Base-by-base conservation (phyloP, 2,113 vertebrate genomes). In the Psophia crepitans region DNA sequence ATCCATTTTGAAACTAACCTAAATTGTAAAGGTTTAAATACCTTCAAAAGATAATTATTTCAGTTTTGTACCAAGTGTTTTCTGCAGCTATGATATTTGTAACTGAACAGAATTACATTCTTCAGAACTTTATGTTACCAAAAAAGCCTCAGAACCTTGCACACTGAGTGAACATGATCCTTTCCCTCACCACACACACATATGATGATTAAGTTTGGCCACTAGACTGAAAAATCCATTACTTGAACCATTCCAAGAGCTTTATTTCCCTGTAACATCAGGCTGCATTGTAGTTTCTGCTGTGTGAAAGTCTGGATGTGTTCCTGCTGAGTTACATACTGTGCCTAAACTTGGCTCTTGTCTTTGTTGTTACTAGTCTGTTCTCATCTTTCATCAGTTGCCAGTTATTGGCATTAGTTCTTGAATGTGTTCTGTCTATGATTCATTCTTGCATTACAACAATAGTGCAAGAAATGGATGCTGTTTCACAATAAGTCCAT, bases 181-280 rank as follows among this genome's bases (percentile, higher is more conserved):
- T 37, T 57, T 16, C 10, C 16, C 20, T 14, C 51, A 28, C 24
- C 30, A 32, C 54, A 56, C 54, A 76, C 30, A 33, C 28, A 68
- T 14, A 17, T 0, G 0, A 20, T 17, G 14, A 23, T 54, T 39
- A 68, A 61, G 19, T 69, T 64, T 58, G 41, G n/a, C 32, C 60
- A 49, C 19, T 58, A 77, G 32, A 61, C n/a, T 65, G 44, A 92
- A 76, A 91, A 85, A 61, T 37, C 32, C 57, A 32, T 69, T 80
- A 57, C n/a, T 66, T 87, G 15, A 17, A 43, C 18, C 6, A 22
- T 12, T 61, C 44, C 19, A 33, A 23, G 39, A 57, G 3, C 53
- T 86, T 85, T 41, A 24, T 28, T 93, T 60, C 27, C 21, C 8
- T 88, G 39, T 39, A 85, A 13, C 30, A 46, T 8, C 37, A 68